These are phyloP conservation scores for Odiellus spinosus DNA, from an alignment of 2,888 invertebrate genomes.

Conservation along the genomic window DNA sequence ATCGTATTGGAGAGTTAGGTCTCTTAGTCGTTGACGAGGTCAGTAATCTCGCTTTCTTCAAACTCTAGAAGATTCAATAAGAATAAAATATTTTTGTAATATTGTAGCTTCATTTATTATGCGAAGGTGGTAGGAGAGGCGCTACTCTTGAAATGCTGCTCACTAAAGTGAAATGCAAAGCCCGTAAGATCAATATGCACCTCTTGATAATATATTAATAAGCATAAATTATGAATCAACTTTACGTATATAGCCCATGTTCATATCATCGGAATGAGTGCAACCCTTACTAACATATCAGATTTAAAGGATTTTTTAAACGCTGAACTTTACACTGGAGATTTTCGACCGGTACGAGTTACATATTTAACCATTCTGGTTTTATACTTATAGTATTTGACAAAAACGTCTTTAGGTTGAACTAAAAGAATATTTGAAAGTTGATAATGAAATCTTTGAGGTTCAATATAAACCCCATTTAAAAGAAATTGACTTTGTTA, in stretches of 20 bases:
- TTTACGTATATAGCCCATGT: constrained; percentile 32
- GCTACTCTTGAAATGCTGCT: constrained; percentile 66
- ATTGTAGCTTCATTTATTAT: constrained; percentile 56
- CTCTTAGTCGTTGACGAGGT: constrained; percentile 68
- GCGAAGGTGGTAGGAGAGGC: constrained; percentile 65
- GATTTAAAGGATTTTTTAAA: constrained; percentile 65
- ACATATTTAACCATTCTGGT: not conserved
- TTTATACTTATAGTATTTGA: too few relatives aligned
- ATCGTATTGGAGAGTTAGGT: constrained; percentile 56
- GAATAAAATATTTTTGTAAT: too few relatives aligned
- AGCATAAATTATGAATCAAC: constrained; percentile 17
- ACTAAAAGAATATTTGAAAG: constrained; percentile 51
- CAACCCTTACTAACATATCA: constrained; percentile 78
- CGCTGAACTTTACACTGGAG: constrained; percentile 57
- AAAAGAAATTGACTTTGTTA: too few relatives aligned
- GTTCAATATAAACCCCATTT: too few relatives aligned
- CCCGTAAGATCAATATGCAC: constrained; percentile 35
- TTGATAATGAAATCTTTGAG: constrained; percentile 44
- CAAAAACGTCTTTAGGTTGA: constrained; percentile 40
- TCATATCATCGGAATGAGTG: constrained; percentile 92
- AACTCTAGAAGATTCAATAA: too few relatives aligned
- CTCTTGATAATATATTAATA: constrained; percentile 28
- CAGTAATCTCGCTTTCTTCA: not conserved
- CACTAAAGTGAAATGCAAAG: constrained; percentile 51
- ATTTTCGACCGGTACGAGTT: constrained; percentile 57